Base-by-base conservation (phyloP, 1,140 invertebrate species). In the Hormaphis cornu region DNA sequence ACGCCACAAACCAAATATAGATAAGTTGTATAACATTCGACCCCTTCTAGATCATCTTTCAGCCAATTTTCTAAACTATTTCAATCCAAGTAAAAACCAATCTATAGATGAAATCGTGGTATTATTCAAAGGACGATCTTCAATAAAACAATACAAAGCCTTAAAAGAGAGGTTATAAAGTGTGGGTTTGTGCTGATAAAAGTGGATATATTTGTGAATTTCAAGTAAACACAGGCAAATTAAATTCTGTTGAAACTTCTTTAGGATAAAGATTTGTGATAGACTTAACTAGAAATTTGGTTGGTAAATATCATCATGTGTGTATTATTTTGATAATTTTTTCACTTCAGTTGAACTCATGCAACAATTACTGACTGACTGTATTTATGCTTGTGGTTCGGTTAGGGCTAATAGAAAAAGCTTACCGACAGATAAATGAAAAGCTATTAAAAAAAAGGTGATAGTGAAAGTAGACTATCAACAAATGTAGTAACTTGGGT, bases 11-110 rank as follows among this genome's bases (percentile, higher is more conserved):
- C 59, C 63, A 59, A 46, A 70, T 44, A 74, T 30, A 71, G 74
- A 76, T 63, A 76, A 76, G 72, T 42, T 76, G 18, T 76, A 73
- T 48, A 76, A 76, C 56, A 9, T 75, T n/a, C 14, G 70, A 24
- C 73, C 73, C 16, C 71, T 74, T 22, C 71, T 73, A 12, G 16
- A 72, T 24, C 28, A 3, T 22, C 18, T 70, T 18, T 3, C 44
- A 3, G 22, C 14, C 33, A 69, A 48, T 42, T 73, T 74, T 37
- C 10, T 7, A 61, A 20, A 24, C 14, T 54, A 42, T 48, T 70
- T 69, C 9, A 54, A 72, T 1, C 72, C 72, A 2, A 56, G 28
- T 52, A 30, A 53, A 50, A 56, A 66, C 22, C 22, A 72, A 16
- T 71, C 72, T 58, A 69, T 75, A 61, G 73, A 74, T 56, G 75